Conservation (phyloP, 2,113 vertebrate genomes). For the Ramphastos sulfuratus region DNA sequence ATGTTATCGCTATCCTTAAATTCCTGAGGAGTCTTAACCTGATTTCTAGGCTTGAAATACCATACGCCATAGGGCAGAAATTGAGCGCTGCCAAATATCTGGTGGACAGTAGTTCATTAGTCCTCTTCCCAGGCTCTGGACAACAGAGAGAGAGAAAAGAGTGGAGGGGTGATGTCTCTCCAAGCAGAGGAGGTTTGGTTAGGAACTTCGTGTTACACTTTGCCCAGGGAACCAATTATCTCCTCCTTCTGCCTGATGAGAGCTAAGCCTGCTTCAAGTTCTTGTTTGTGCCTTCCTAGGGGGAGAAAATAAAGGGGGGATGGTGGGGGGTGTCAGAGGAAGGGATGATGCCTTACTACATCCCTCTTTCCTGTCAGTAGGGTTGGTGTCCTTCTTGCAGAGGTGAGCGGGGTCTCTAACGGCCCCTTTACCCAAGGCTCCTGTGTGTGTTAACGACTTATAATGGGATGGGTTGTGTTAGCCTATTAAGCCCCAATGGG, state of each 20-base stretch:
- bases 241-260: neutral
- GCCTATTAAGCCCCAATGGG: constrained; percentile 41
- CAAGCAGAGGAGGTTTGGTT: neutral
- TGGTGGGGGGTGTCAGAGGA: neutral
- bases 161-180: neutral
- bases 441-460: constrained; percentile 27
- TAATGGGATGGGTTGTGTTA: constrained; percentile 35
- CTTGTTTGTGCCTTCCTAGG: neutral
- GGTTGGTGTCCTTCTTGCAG: neutral
- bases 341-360: neutral
- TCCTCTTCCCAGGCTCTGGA: neutral
- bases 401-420: neutral
- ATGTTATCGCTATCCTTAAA: neutral
- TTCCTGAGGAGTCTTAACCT: neutral
- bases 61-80: neutral
- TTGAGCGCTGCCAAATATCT: neutral
- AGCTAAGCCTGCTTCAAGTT: neutral
- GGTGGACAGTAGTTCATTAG: neutral
- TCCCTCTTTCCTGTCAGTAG: neutral
- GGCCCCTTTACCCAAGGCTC: constrained; percentile 10
- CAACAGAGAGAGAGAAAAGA: too few species aligned
- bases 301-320: neutral
- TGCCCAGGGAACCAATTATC: neutral
- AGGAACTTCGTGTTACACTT: neutral
- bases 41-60: neutral